Conservation (phyloP, 2,113 vertebrate species). For the Zootoca vivipara region DNA sequence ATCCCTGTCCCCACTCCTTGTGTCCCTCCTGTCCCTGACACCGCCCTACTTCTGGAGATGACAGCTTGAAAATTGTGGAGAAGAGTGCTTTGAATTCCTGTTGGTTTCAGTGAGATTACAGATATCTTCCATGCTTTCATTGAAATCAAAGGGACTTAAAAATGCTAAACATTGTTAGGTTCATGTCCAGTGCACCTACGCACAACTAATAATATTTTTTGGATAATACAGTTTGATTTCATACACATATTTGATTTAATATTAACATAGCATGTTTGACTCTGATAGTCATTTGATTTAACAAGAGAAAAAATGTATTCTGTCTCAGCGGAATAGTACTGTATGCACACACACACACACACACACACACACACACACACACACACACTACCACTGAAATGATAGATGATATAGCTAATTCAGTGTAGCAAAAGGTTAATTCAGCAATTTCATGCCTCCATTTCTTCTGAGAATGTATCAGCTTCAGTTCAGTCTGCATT, state of each 20-base stretch:
- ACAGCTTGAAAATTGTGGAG: not conserved
- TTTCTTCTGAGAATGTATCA: not conserved
- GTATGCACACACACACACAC: no score
- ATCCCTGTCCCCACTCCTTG: no score
- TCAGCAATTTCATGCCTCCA: conserved; percentile 14
- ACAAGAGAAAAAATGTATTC: conserved; percentile 50
- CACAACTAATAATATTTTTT: not conserved
- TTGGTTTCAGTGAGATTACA: not conserved
- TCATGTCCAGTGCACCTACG: not conserved
- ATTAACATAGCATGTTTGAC: conserved; percentile 55
- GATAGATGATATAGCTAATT: conserved; percentile 49
- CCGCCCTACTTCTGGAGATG: not conserved
- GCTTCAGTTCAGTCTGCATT: conserved; percentile 42
- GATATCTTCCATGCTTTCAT: no score
- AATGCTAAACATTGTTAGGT: no score
- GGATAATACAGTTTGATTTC: conserved; percentile 1
- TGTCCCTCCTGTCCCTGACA: no score
- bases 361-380: not conserved
- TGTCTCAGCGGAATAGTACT: conserved; percentile 12
- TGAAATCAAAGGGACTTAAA: no score
- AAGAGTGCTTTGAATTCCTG: not conserved
- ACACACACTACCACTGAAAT: conserved; percentile 7
- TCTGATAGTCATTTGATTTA: conserved; percentile 54
- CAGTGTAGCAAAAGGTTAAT: conserved; percentile 44
- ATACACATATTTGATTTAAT: conserved; percentile 57